Base-by-base conservation (phyloP, 2,888 invertebrate species). In the Nomada ferruginata region DNA sequence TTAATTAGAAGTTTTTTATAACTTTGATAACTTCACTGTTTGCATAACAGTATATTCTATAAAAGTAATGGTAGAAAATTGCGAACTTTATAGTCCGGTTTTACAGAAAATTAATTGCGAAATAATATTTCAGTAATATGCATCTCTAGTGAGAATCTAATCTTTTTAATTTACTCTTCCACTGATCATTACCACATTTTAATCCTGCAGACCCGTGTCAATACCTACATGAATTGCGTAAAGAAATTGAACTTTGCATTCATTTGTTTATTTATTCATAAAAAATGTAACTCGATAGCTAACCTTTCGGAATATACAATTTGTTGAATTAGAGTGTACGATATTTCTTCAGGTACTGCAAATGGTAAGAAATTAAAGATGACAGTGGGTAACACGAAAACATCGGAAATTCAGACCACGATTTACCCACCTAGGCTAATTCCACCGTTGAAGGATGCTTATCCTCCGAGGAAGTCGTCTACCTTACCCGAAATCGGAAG, bases 361-460 rank as follows among this genome's bases (percentile, higher is more conserved):
- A 20, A 44, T 23, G 36, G 18, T 26, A 44, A n/a, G 15, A n/a
- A 26, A 13, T 11, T 2, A 2, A 29, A n/a, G 10, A 78, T 79
- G 68, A 20, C 26, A 0, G 23, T 50, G 9, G 53, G 55, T 42
- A 59, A 52, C 10, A 50, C 5, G 15, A 50, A 44, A 11, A 50
- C 20, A 23, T 70, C 52, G 29, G 9, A 63, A 66, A 70, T 5
- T 18, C 55, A 66, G 29, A 47, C 65, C 3, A 55, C 59, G n/a
- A 44, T 47, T 53, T 71, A 71, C 53, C 63, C 82, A 47, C 59
- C 82, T 10, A 11, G 64, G n/a, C 2, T 72, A n/a, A 79, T 65
- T 81, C 91, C 92, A 1, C 90, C 88, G 0, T 94, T 93, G 79
- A 93, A 92, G 93, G 94, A 93, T 11, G 92, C 94, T 11, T 90